Percentiles rank a stretch among this genome's conserved stretches.
phyloP scores from a whole-genome alignment of 1,140 invertebrate genomes.

The Drosophila subpulchrella region DNA sequence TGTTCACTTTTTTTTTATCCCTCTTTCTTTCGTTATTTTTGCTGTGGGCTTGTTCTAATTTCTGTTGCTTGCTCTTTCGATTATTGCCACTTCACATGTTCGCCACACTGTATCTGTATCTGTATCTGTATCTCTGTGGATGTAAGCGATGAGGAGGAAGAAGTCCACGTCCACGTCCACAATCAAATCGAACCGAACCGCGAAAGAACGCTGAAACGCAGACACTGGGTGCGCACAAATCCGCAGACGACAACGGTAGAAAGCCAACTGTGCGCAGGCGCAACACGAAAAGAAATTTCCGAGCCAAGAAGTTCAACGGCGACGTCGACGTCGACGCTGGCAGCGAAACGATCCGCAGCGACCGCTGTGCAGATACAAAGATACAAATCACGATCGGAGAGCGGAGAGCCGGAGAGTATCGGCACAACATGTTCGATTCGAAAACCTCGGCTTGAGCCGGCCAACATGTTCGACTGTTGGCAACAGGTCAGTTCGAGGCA shows the following conservation, averaged over 20 bases:
- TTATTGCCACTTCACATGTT: constrained; percentile 61
- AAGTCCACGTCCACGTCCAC: constrained; percentile 73
- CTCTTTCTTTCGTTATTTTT: constrained; percentile 47
- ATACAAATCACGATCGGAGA: constrained; percentile 51
- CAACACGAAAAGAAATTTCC: constrained; percentile 79
- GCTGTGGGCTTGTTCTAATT: constrained; percentile 69
- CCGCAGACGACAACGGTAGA: constrained; percentile 84
- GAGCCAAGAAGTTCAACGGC: constrained; percentile 64
- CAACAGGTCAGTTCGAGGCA: constrained; percentile 43
- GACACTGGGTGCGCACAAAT: constrained; percentile 73
- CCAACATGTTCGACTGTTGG: constrained; percentile 51
- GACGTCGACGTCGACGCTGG: constrained; percentile 21
- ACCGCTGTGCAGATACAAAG: constrained; percentile 31
- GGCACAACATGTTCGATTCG: constrained; percentile 26
- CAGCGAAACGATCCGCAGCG: constrained; percentile 33
- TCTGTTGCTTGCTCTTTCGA: constrained; percentile 68
- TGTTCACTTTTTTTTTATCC: constrained; percentile 22
- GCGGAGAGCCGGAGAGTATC: constrained; percentile 8
- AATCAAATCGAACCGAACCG: constrained; percentile 60
- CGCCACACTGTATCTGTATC: constrained; percentile 22
- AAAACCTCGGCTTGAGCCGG: neutral
- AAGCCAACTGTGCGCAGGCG: constrained; percentile 84
- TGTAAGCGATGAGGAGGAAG: constrained; percentile 38
- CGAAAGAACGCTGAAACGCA: constrained; percentile 50
- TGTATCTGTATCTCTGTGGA: constrained; percentile 4